A percentile compares a stretch with the other conserved stretches of the same genome.
These are phyloP conservation scores for Drosophila guanche DNA, from an alignment of 1,140 invertebrate species.

Conservation along the genomic window DNA sequence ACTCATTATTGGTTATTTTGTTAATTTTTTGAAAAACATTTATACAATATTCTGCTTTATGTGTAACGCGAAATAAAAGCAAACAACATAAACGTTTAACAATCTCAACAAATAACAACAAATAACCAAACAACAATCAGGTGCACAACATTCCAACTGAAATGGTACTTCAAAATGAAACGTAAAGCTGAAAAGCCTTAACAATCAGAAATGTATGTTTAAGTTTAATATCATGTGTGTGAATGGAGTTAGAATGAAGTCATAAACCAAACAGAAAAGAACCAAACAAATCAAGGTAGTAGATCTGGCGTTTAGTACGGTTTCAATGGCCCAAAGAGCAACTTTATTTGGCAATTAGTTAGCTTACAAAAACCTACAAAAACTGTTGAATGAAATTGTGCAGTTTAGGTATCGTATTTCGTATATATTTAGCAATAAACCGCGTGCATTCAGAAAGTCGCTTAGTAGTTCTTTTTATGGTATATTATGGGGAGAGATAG, in stretches of 20 bases:
- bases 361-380: constrained; percentile 65
- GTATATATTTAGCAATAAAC: constrained; percentile 59
- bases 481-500: constrained; percentile 49
- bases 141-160: constrained; percentile 71
- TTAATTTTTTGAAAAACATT: constrained; percentile 53
- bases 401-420: constrained; percentile 53
- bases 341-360: constrained; percentile 70
- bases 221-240: neutral
- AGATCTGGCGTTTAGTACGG: constrained; percentile 55
- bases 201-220: constrained; percentile 10
- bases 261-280: constrained; percentile 24
- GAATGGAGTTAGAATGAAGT: constrained; percentile 22
- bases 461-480: constrained; percentile 59
- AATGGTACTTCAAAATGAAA: constrained; percentile 25
- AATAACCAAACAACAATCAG: constrained; percentile 59
- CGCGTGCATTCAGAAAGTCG: constrained; percentile 76
- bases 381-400: constrained; percentile 75
- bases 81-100: constrained; percentile 39
- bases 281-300: constrained; percentile 31
- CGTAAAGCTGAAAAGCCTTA: constrained; percentile 23
- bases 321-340: constrained; percentile 82
- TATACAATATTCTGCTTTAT: constrained; percentile 72
- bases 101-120: constrained; percentile 26
- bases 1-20: constrained; percentile 42
- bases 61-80: constrained; percentile 37